Percentiles rank a stretch among this genome's conserved stretches.
Evolutionary conservation across 2,888 invertebrate species (phyloP).

Genomic region (Drosophila neoperkinsi): DNA sequence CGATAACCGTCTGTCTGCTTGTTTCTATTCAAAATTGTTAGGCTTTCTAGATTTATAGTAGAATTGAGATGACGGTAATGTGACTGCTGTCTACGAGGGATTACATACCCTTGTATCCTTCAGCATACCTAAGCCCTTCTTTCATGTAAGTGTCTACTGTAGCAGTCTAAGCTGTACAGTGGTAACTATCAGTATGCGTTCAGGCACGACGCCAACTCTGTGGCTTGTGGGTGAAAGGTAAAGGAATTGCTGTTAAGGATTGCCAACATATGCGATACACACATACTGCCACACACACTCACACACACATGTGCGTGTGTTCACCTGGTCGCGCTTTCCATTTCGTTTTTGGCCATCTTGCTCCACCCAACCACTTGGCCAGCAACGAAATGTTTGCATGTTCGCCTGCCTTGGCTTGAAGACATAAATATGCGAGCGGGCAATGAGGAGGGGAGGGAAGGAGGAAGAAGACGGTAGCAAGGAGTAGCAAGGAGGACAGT

Average conservation of each 20-base stretch:
- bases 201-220: constrained; percentile 25
- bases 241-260: constrained; percentile 35
- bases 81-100: background rate
- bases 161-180: background rate
- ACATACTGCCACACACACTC: constrained; percentile 14
- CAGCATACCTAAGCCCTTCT: background rate
- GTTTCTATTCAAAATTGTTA: background rate
- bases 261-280: constrained; percentile 48
- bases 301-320: constrained; percentile 2
- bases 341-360: constrained; percentile 54
- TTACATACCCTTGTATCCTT: background rate
- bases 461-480: constrained; percentile 14
- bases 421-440: constrained; percentile 68
- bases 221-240: background rate
- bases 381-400: constrained; percentile 61
- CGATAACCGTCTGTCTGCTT: too few species aligned
- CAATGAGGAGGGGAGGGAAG: constrained; percentile 33
- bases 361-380: background rate
- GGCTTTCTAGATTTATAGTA: background rate
- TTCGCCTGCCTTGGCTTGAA: constrained; percentile 42
- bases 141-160: background rate
- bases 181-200: background rate
- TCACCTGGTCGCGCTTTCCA: constrained; percentile 70
- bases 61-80: background rate
- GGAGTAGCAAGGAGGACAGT: constrained; percentile 12